Evolutionary conservation across 2,113 vertebrate genomes (phyloP), one percentile per base, ranked within the genome.

Genomic region (Propithecus coquereli): DNA sequence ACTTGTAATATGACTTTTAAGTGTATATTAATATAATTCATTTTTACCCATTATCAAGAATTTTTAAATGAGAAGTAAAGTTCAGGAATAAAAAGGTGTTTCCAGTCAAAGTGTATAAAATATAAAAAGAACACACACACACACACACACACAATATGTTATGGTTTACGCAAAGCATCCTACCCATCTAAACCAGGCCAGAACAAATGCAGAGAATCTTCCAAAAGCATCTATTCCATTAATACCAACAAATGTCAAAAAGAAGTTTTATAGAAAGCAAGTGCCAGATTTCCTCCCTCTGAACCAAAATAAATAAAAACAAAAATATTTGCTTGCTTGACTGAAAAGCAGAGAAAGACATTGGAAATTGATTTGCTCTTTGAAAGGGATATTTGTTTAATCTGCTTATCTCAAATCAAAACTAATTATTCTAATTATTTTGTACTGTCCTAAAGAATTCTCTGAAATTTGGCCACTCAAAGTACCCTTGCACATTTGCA

Each of bases 271-370:
- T 14, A 37, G 82, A 82, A 88, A 80, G 71, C 47, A 66, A 84
- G 54, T 34, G 54, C 70, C 94, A 92, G 37, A 61, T 88, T 92
- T 85, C 76, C 22, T 94, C 40, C 61, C n/a, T 25, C 40, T 40
- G 25, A 45, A 95, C 37, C 92, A 94, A 94, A 96, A 87, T 77
- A 92, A 97, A 83, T 52, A 61, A 86, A 84, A 90, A 16, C 52
- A 87, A 79, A 94, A 9, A 59, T 6, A 68, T 90, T 76, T 76
- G 54, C n/a, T 73, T 77, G 9, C 71, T 81, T 77, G 57, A 76
- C 81, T 91, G 37, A 76, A 95, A 88, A 74, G 17, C 52, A 68
- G 43, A 95, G 45, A 94, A 92, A 59, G 34, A n/a, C 50, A 71
- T 2, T 87, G 34, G 63, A 83, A 87, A 93, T 27, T 13, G 23